A percentile compares a stretch with the other conserved stretches of the same genome.
Conservation (phyloP, 2,888 invertebrate species). For the Cephus runcator region DNA sequence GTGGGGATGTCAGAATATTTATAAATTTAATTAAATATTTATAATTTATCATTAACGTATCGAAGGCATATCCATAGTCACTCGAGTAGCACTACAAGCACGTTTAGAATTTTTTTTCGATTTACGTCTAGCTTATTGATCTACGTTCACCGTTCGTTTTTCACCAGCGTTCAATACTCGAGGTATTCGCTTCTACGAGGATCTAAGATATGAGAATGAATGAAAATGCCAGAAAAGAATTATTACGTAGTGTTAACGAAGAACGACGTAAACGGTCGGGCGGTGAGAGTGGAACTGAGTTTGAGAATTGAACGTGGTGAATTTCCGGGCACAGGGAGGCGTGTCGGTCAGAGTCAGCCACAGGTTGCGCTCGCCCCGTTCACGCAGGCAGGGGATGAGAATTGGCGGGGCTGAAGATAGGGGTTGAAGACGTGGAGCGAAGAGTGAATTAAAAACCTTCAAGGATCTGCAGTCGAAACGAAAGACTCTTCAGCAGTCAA, state of each 20-base stretch:
- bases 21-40: not conserved
- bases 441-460: not conserved
- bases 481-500: not conserved
- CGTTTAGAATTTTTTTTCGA: not conserved
- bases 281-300: constrained; percentile 59
- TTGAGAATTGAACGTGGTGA: constrained; percentile 55
- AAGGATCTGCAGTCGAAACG: not conserved
- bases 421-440: not conserved
- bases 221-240: not conserved
- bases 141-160: not conserved
- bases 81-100: not conserved
- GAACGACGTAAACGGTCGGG: constrained; percentile 44
- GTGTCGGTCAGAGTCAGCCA: constrained; percentile 62
- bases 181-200: not conserved
- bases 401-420: not conserved
- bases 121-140: not conserved
- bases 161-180: not conserved
- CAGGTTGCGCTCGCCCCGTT: constrained; percentile 57
- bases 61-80: not conserved
- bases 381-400: constrained; percentile 31
- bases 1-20: not conserved
- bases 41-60: not conserved
- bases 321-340: constrained; percentile 58
- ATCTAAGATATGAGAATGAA: not conserved
- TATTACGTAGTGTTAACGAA: not conserved